Percentiles rank a stretch among this genome's conserved stretches.
phyloP scores from a whole-genome alignment of 2,888 invertebrate genomes.

The Diaprepes abbreviatus region DNA sequence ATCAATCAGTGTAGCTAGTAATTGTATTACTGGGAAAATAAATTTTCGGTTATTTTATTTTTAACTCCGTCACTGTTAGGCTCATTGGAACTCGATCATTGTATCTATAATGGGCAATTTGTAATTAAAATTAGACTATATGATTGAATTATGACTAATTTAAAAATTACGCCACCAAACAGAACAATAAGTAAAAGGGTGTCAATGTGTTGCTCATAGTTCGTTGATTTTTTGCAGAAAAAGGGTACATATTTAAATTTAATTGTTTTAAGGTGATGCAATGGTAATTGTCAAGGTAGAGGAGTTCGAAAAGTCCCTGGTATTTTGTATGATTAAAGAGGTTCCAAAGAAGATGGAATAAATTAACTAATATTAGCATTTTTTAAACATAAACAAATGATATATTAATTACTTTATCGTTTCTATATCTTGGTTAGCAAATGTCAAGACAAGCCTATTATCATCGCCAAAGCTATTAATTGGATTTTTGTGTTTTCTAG shows the following conservation, averaged over 20 bases:
- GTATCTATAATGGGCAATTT: neutral
- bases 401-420: too few species aligned
- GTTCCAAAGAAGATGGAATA: neutral
- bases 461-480: too few species aligned
- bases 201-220: slow-evolving; percentile 26
- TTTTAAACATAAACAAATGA: neutral
- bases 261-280: slow-evolving; percentile 9
- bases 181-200: slow-evolving; percentile 29
- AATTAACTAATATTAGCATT: neutral
- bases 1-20: too few species aligned
- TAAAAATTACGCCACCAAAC: slow-evolving; percentile 18
- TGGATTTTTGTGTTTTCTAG: too few species aligned
- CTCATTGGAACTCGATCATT: neutral
- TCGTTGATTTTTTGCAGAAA: slow-evolving; percentile 19
- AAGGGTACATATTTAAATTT: slow-evolving; percentile 28
- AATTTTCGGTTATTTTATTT: neutral
- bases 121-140: slow-evolving; percentile 26
- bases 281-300: slow-evolving; percentile 9
- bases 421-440: too few species aligned
- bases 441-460: too few species aligned
- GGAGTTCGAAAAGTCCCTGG: slow-evolving; percentile 5
- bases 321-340: neutral
- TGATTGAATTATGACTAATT: slow-evolving; percentile 29
- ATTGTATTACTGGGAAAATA: too few species aligned
- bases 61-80: neutral